Base-by-base conservation (phyloP, 2,113 vertebrate genomes). In the Alexandromys fortis region DNA sequence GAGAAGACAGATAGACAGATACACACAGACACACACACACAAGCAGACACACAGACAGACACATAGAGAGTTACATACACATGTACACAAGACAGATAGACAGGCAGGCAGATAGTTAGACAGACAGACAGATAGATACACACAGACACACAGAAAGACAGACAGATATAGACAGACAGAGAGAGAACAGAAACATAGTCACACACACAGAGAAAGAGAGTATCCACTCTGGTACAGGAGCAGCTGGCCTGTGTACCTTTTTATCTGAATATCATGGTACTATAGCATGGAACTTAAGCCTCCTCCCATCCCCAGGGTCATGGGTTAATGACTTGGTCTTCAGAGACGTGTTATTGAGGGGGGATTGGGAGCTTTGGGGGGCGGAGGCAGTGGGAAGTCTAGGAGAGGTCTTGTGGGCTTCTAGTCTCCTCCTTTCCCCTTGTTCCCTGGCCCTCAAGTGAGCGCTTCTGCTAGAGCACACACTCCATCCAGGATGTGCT, bases 231-330 rank as follows among this genome's bases (percentile, higher is more conserved):
- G 75, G 88, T 96, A 45, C 45, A 81, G 86, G 49, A 91, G 52
- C 49, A 95, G 96, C 61, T 3, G 30, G 96, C 82, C 93, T 94
- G 97, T 90, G 94, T 93, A 96, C 94, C 95, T 97, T 94, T 97
- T 67, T 72, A 73, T 89, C 95, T 96, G 96, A 95, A 98, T 94
- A 96, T 96, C 96, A 97, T 52, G 70, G 28, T 26, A 63, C 75
- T 61, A 6, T 12, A 14, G 38, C 58, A 42, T 58, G 63, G 65
- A 72, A 63, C 11, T 55, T 11, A 33, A 79, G 1, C 38, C 35
- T 16, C 55, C 55, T 61, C 22, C 12, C 21, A 47, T 7, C 17
- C 47, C 19, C 2, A 68, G 8, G 45, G 21, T 45, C 35, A 22
- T 16, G 24, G 55, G 38, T 63, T 67, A 77, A 52, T 42, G 58